These are phyloP conservation scores for Dreissena polymorpha DNA, from an alignment of 1,140 invertebrate genomes.

Conservation along the genomic window DNA sequence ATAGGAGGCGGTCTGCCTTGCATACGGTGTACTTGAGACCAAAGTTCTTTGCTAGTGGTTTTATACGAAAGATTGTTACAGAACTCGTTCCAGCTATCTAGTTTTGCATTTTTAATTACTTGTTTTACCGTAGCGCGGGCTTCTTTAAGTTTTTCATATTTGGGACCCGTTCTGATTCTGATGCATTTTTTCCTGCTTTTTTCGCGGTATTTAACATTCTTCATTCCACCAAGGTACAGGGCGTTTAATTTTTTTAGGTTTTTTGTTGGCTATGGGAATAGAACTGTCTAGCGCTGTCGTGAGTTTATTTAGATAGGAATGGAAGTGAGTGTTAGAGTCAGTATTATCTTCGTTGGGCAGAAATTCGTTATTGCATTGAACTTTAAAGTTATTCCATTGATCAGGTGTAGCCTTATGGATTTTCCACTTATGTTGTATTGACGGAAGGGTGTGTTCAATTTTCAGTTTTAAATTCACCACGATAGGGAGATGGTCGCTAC, in stretches of 20 bases:
- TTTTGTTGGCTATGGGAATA: slow-evolving; percentile 1
- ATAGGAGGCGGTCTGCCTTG: not conserved
- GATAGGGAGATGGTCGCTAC: slow-evolving; percentile 1
- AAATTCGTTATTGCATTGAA: not conserved
- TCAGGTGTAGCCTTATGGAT: not conserved
- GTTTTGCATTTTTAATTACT: slow-evolving; percentile 1
- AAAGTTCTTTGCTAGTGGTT: slow-evolving; percentile 2
- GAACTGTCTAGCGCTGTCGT: not conserved
- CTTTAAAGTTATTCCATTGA: slow-evolving; percentile 8
- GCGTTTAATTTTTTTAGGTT: slow-evolving; percentile 1
- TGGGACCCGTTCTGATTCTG: not conserved
- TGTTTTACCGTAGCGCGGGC: not conserved
- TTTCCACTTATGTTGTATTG: slow-evolving; percentile 2
- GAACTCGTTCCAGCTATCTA: slow-evolving; percentile 1
- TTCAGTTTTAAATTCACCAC: not conserved
- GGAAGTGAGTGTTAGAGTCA: not conserved
- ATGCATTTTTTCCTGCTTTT: not conserved
- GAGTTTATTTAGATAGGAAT: not conserved
- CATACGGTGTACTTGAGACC: not conserved
- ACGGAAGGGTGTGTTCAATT: no score
- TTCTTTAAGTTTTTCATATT: not conserved
- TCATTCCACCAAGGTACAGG: not conserved
- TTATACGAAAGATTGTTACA: not conserved
- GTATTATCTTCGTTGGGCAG: no score
- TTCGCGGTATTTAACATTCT: not conserved